A percentile compares a stretch with the other conserved stretches of the same genome.
phyloP scores from a whole-genome alignment of 2,888 invertebrate genomes.

The Pegoplata infirma region DNA sequence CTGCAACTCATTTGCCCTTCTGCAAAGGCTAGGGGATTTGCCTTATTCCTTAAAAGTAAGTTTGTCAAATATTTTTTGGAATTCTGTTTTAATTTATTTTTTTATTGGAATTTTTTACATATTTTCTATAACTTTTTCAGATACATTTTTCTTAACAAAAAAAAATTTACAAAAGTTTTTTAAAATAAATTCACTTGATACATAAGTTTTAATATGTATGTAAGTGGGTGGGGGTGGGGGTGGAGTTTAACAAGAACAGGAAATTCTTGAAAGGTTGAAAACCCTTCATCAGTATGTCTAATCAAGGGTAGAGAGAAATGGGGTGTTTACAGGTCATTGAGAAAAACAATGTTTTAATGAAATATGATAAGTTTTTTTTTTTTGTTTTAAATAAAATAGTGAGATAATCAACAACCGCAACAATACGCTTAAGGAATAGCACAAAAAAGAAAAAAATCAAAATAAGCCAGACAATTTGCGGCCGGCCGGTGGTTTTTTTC shows the following conservation, averaged over 20 bases:
- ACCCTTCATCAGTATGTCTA: not conserved
- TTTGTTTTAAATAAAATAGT: not conserved
- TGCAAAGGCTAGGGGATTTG: no score
- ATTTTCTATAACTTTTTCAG: no score
- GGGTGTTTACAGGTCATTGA: constrained; percentile 60
- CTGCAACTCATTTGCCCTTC: no score
- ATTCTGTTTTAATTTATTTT: no score
- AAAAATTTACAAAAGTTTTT: not conserved
- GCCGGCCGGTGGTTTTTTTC: constrained; percentile 30
- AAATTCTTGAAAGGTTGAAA: not conserved
- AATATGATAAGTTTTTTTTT: constrained; percentile 63
- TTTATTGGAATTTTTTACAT: no score
- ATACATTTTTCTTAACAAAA: no score
- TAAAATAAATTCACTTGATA: not conserved
- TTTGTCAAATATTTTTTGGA: no score
- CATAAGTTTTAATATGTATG: not conserved
- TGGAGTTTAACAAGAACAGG: not conserved
- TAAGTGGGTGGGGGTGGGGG: not conserved
- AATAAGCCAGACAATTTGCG: constrained; percentile 23
- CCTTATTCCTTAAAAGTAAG: no score
- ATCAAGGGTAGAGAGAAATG: constrained; percentile 29
- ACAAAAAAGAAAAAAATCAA: constrained; percentile 35
- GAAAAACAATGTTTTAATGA: constrained; percentile 62
- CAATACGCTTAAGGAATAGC: constrained; percentile 14
- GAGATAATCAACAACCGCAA: constrained; percentile 10